Evolutionary conservation across 2,797 vertebrate species (phyloP), one percentile per base, ranked within the genome.

Genomic region (Aldrovandia affinis): DNA sequence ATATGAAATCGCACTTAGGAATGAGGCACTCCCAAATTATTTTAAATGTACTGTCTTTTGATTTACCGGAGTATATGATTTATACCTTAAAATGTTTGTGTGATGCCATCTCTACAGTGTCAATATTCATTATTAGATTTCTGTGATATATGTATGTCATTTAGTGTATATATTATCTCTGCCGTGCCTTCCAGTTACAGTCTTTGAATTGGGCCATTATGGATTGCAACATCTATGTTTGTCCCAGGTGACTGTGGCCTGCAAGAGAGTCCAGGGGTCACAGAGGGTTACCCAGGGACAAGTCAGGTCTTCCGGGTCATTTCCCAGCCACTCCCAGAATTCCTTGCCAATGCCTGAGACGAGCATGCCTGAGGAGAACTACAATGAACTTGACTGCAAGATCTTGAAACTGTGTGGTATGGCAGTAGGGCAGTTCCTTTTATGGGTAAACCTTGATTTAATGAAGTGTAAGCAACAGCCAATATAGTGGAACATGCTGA

Each of bases 391-490:
- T 52, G 78, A 79, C 50, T 30, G 50, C 78, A 79, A 79, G 78
- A 79, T 79, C 78, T 50, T 79, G 47, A 25, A 54, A 20, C 78
- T 79, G 10, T 79, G 78, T 54, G 78, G 78, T 79, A 79, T 55
- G 50, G n/a, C 3, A 55, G 14, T n/a, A 52, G 15, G 42, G 42
- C 36, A n/a, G 12, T 77, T 77, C 1, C 22, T 25, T 77, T 44
- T 44, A 79, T 33, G 15, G 50, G 25, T 50, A 15, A 55, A 18
- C 63, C 25, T 65, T 79, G 10, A 47, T 30, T 4, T 10, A 55
- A 47, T n/a, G 25, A 79, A 6, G 10, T 30, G 47, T 54, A 47
- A 47, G 36, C 77, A 79, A 79, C 28, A 33, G 47, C 4, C 78
- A 55, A 10, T 47, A 77, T 44, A 10, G 22, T 47, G 14, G 42